Base-by-base conservation (phyloP, 2,888 invertebrate species). In the Ernsta delagoae region DNA sequence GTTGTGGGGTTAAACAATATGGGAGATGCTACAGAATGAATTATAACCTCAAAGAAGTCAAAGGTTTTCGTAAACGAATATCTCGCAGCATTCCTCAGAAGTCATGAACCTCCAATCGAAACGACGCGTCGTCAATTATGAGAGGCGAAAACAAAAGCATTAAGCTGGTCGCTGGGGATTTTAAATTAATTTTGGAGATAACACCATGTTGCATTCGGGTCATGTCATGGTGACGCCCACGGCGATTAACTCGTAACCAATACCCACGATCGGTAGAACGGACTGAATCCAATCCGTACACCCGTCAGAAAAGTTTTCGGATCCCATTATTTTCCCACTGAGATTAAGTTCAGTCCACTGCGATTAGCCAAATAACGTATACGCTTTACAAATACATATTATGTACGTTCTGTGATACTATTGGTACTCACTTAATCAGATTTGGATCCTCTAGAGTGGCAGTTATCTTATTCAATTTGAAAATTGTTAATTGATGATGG, bases 201-300 rank as follows among this genome's bases (percentile, higher is more conserved):
- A 72, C 67, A 67, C 72, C 71, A 60, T 73, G 72, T 24, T 16
- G 48, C 68, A 70, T 65, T 59, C 73, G 54, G 60, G 68, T 68
- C 68, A 71, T 73, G 74, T 74, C 77, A 75, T 71, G 76, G 77
- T 71, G 70, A 74, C 80, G 77, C 79, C 79, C 77, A 79, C 79
- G 62, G 67, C 60, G 45, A 67, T 61, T 67, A 67, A 45, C 60
- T 54, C 39, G 31, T 31, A 24, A 65, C 59, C 57, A 48, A 59
- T 50, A 41, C 59, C 16, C 41, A 12, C 7, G 11, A 16, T 39
- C 39, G 41, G 39, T 12, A 59, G 39, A 59, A 39, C 16, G 39
- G 39, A n/a, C 59, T 39, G 16, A 39, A 24, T 34, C 36, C 11
- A 31, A 31, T 54, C 31, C 53, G 24, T 54, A 5, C 53, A 54